Percentiles rank a stretch among this genome's conserved stretches.
These are phyloP conservation scores for Lerista edwardsae DNA, from an alignment of 2,797 vertebrate genomes.

Conservation along the genomic window DNA sequence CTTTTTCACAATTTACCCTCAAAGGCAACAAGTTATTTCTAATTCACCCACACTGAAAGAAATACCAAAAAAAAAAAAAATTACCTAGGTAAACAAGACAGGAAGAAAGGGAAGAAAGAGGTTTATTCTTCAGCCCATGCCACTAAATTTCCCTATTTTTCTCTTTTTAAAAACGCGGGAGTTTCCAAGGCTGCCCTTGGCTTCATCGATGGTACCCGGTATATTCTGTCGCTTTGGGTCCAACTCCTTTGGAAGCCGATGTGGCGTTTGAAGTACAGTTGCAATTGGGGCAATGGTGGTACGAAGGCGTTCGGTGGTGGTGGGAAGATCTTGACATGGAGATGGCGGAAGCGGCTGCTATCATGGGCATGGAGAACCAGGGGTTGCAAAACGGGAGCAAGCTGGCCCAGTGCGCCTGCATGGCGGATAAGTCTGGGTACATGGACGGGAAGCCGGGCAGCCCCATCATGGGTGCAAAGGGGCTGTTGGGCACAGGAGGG, in stretches of 20 bases:
- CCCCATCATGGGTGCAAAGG: constrained; percentile 27
- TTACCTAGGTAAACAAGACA: constrained; percentile 7
- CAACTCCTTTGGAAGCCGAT: constrained; percentile 13
- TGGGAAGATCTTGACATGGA: constrained; percentile 29
- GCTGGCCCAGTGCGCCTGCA: constrained; percentile 26
- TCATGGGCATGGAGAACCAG: constrained; percentile 28
- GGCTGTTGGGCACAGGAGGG: constrained; percentile 40
- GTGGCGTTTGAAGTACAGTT: constrained; percentile 5
- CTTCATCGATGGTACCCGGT: constrained; percentile 34
- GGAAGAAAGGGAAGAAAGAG: constrained; percentile 2
- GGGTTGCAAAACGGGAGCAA: constrained; percentile 41
- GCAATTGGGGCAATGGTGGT: constrained; percentile 40
- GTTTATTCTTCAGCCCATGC: not conserved
- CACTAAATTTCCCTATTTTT: not conserved
- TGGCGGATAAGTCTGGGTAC: constrained; percentile 30
- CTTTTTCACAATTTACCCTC: not conserved
- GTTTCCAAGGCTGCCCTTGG: not conserved
- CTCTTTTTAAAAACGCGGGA: not conserved
- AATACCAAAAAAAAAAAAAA: not conserved
- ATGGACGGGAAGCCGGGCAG: constrained; percentile 13
- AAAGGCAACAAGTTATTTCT: not conserved
- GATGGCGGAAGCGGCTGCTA: constrained; percentile 32
- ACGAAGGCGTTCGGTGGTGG: constrained; percentile 7
- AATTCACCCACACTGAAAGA: not conserved
- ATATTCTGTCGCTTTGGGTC: constrained; percentile 29